Evolutionary conservation across 2,888 invertebrate species (phyloP).

Genomic region (Zonitis immaculata): DNA sequence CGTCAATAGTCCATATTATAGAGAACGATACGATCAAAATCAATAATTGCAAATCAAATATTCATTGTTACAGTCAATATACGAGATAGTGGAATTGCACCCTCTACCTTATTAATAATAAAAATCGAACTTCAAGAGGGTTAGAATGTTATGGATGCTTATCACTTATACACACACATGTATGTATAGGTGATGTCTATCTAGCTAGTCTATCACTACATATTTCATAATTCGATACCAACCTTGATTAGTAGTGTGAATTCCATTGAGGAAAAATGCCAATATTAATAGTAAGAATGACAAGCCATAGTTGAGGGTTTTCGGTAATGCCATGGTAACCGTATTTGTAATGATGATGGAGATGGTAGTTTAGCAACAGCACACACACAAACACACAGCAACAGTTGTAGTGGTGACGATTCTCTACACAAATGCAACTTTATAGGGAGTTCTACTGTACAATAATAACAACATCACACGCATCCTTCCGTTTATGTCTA

Average conservation of each 20-base stretch:
- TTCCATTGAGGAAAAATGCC: constrained; percentile 35
- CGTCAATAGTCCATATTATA: no score
- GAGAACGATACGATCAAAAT: no score
- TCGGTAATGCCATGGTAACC: constrained; percentile 36
- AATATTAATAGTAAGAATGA: constrained; percentile 34
- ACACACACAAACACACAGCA: no score
- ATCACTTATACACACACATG: no score
- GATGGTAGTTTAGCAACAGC: constrained; percentile 25
- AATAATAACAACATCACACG: constrained; percentile 30
- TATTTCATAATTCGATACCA: constrained; percentile 27
- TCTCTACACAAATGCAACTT: constrained; percentile 25
- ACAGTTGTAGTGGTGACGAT: constrained; percentile 17
- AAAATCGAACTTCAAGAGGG: no score
- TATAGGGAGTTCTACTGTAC: constrained; percentile 28
- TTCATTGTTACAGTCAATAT: no score
- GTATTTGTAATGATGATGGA: constrained; percentile 16
- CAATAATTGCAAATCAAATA: no score
- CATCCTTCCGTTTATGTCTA: constrained; percentile 7
- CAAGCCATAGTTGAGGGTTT: constrained; percentile 30
- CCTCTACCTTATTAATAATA: no score
- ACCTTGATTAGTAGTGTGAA: constrained; percentile 38
- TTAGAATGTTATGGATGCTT: no score
- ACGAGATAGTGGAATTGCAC: no score
- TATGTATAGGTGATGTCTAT: no score
- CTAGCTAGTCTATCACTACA: constrained; percentile 15